Conservation (phyloP, 2,888 invertebrate genomes). For the Pseudococcus longispinus region DNA sequence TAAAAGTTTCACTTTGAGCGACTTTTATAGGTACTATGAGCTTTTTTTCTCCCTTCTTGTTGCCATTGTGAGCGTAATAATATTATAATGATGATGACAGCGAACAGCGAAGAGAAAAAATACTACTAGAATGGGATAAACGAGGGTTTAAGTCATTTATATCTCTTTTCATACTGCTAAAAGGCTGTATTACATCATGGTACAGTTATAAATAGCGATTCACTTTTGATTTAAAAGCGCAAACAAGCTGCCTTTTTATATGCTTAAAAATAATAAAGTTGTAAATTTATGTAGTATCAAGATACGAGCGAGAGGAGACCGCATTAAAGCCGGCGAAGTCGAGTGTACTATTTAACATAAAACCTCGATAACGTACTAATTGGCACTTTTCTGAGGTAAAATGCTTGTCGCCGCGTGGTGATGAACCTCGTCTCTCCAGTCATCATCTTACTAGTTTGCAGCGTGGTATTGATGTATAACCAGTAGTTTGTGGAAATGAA, state of each 20-base stretch:
- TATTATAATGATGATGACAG: conserved; percentile 54
- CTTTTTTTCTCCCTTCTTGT: conserved; percentile 16
- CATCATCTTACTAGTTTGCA: too few species aligned
- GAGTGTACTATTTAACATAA: conserved; percentile 13
- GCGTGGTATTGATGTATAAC: too few species aligned
- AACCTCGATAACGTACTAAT: background rate
- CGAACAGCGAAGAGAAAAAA: conserved; percentile 37
- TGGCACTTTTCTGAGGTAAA: conserved; percentile 5
- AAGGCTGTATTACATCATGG: conserved; percentile 48
- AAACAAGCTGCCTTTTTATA: conserved; percentile 25
- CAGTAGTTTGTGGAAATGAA: background rate
- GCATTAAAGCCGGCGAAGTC: background rate
- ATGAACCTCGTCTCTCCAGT: too few species aligned
- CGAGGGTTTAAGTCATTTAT: conserved; percentile 54
- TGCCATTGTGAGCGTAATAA: conserved; percentile 45
- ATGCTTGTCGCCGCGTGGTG: background rate
- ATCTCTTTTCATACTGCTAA: conserved; percentile 54
- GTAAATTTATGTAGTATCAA: background rate
- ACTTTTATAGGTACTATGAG: conserved; percentile 46
- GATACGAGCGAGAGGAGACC: background rate
- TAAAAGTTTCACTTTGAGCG: conserved; percentile 38
- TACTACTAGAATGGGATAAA: conserved; percentile 46
- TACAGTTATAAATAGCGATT: conserved; percentile 50
- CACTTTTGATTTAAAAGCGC: conserved; percentile 29
- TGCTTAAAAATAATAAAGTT: conserved; percentile 18